phyloP scores from a whole-genome alignment of 2,888 invertebrate genomes.

The Lycaena phlaeas region DNA sequence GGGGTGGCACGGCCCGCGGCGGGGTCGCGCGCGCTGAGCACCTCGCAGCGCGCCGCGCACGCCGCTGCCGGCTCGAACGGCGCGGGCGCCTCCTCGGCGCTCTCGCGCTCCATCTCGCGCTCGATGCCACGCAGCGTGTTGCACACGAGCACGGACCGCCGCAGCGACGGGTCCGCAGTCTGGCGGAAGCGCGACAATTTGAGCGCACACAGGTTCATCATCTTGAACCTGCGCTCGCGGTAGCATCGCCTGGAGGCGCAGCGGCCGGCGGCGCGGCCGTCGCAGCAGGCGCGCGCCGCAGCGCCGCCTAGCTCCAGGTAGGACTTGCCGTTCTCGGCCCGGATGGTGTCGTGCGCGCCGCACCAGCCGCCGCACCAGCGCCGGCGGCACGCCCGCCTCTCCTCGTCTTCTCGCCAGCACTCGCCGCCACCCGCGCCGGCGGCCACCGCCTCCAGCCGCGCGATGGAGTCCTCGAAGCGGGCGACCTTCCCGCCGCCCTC shows the following conservation, averaged over 20 bases:
- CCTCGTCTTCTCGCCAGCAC: conserved; percentile 71
- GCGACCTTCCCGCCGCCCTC: conserved; percentile 67
- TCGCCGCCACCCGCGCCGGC: conserved; percentile 77
- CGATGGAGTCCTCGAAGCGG: conserved; percentile 68
- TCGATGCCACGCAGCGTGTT: conserved; percentile 92
- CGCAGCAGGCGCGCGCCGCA: conserved; percentile 84
- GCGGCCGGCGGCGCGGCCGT: conserved; percentile 81
- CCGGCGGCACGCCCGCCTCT: conserved; percentile 68
- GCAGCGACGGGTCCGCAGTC: conserved; percentile 89
- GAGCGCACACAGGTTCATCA: conserved; percentile 93
- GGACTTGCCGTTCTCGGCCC: conserved; percentile 92
- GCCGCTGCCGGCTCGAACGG: conserved; percentile 64
- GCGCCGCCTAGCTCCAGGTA: conserved; percentile 88
- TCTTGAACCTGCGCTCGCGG: conserved; percentile 87
- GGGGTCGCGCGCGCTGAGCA: conserved; percentile 59
- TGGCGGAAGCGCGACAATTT: conserved; percentile 91
- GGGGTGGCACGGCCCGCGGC: conserved; percentile 79
- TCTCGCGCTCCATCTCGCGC: conserved; percentile 87
- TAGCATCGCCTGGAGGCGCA: conserved; percentile 88
- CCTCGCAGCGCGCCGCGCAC: conserved; percentile 68
- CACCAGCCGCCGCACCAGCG: conserved; percentile 72
- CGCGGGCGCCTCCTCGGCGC: conserved; percentile 70
- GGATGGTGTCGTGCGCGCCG: conserved; percentile 83
- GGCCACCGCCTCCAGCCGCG: conserved; percentile 69
- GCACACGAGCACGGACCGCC: conserved; percentile 93